phyloP scores from a whole-genome alignment of 2,113 vertebrate species.

The Miniopterus natalensis region DNA sequence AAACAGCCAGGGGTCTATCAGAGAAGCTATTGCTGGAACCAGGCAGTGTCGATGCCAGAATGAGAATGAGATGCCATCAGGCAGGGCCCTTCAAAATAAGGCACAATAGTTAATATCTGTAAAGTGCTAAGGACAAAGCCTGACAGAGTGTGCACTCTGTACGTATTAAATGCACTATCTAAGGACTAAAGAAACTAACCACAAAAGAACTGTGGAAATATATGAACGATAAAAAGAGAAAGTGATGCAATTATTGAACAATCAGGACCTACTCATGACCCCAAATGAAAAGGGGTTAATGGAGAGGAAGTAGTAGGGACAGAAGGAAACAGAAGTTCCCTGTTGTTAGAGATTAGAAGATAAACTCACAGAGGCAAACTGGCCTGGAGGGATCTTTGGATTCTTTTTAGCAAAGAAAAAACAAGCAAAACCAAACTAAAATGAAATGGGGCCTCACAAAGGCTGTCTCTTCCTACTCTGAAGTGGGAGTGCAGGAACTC shows the following conservation, averaged over 20 bases:
- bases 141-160: background rate
- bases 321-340: background rate
- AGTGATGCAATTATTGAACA: background rate
- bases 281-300: constrained; percentile 5
- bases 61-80: constrained; percentile 1
- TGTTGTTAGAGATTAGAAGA: constrained; percentile 20
- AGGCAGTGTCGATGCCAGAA: background rate
- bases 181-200: background rate
- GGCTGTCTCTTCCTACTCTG: background rate
- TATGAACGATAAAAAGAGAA: background rate
- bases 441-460: background rate
- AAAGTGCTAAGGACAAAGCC: background rate
- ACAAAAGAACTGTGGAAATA: constrained; percentile 21
- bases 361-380: constrained; percentile 39
- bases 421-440: background rate
- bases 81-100: background rate
- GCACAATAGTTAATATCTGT: background rate
- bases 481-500: background rate
- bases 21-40: background rate
- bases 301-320: background rate
- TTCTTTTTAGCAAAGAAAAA: constrained; percentile 1
- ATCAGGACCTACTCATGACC: background rate
- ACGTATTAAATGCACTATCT: background rate
- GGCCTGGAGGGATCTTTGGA: background rate
- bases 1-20: background rate